A percentile compares a stretch with the other conserved stretches of the same genome.
These are phyloP conservation scores for Astyanax mexicanus DNA, from an alignment of 2,797 vertebrate genomes.

Conservation along the genomic window DNA sequence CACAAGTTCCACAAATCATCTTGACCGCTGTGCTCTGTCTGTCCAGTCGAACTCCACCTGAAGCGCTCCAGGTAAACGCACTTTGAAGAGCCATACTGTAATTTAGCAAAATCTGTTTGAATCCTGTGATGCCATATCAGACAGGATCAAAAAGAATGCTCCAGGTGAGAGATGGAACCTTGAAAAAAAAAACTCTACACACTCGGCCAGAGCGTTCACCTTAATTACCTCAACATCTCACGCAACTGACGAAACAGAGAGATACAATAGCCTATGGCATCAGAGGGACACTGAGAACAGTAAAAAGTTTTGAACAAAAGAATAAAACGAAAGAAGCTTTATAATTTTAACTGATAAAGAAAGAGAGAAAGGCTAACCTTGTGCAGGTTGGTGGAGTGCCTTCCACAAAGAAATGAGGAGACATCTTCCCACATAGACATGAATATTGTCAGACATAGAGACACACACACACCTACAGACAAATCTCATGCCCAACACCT, in stretches of 20 bases:
- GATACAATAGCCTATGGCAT: not conserved
- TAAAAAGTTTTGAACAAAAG: not conserved
- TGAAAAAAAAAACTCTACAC: not conserved
- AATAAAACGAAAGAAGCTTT: not conserved
- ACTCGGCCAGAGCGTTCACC: not conserved
- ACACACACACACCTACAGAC: not conserved
- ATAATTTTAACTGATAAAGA: not conserved
- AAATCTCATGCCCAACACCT: not conserved
- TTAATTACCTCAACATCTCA: conserved; percentile 24
- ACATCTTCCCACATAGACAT: not conserved
- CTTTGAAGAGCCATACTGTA: conserved; percentile 13
- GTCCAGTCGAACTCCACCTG: not conserved
- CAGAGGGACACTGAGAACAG: not conserved
- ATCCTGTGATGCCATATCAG: conserved; percentile 11
- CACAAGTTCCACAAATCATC: not conserved
- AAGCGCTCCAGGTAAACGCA: not conserved
- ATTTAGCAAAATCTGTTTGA: not conserved
- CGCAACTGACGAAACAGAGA: conserved; percentile 27
- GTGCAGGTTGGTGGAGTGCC: no score
- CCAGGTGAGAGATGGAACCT: not conserved
- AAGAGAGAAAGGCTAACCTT: no score
- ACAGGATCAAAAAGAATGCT: conserved; percentile 37
- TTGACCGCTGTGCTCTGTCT: not conserved
- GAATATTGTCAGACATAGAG: not conserved
- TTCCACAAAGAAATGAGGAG: no score